Percentiles rank a stretch among this genome's conserved stretches.
These are phyloP conservation scores for Calephelis nemesis DNA, from an alignment of 1,140 invertebrate species.

Conservation along the genomic window DNA sequence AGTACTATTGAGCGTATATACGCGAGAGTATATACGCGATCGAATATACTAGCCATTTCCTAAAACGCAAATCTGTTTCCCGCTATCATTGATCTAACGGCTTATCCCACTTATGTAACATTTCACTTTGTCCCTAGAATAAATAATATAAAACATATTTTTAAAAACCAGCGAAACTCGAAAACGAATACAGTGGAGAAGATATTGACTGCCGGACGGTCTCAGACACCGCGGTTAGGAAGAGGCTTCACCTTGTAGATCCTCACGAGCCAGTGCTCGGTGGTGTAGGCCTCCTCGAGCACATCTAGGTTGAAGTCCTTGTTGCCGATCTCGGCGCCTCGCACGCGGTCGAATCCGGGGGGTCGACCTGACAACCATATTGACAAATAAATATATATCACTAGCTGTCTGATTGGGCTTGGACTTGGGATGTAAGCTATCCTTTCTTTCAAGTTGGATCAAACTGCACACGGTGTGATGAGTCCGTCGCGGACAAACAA, in stretches of 20 bases:
- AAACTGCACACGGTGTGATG: no score
- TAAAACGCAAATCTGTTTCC: no score
- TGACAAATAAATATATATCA: background rate
- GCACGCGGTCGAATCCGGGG: constrained; percentile 93
- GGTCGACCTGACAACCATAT: constrained; percentile 82
- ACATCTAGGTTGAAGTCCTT: constrained; percentile 96
- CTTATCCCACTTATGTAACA: no score
- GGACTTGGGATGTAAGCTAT: no score
- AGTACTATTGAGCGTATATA: no score
- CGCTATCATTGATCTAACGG: no score
- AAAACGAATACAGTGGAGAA: background rate
- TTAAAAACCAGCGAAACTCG: background rate
- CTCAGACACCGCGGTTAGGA: constrained; percentile 88
- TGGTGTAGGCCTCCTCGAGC: constrained; percentile 96
- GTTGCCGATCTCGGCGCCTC: constrained; percentile 95
- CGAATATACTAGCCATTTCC: no score
- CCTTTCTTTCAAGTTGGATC: no score
- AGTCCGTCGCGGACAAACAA: no score
- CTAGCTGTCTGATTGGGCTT: background rate
- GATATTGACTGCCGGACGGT: no score
- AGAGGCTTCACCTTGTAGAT: constrained; percentile 97
- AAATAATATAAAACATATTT: background rate
- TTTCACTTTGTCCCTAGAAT: background rate
- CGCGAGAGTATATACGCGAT: no score
- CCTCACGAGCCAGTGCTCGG: constrained; percentile 96